Conservation (phyloP, 2,797 vertebrate genomes). For the Hephaestus fuliginosus region DNA sequence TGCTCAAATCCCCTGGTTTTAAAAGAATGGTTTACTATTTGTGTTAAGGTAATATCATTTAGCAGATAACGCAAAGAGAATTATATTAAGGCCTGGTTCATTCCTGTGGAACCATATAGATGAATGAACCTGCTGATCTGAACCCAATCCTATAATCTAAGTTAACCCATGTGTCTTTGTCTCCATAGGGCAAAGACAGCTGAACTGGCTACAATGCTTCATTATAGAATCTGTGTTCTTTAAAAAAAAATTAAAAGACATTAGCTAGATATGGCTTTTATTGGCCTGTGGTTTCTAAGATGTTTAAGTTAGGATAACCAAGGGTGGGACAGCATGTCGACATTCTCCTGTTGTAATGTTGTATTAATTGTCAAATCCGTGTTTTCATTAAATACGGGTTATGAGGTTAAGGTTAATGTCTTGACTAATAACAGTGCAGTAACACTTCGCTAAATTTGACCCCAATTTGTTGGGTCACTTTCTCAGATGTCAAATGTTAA, state of each 20-base stretch:
- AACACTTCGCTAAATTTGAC: too few relatives aligned
- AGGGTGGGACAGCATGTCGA: background rate
- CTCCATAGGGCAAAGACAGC: background rate
- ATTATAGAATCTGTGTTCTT: background rate
- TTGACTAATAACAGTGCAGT: too few relatives aligned
- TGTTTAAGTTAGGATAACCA: background rate
- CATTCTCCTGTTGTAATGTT: background rate
- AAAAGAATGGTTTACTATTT: background rate
- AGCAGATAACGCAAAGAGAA: constrained; percentile 8
- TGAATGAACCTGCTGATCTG: constrained; percentile 13
- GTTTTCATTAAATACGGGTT: too few relatives aligned
- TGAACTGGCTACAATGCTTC: background rate
- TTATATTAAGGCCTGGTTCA: constrained; percentile 11
- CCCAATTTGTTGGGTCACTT: background rate
- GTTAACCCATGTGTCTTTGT: constrained; percentile 8
- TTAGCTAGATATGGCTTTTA: background rate
- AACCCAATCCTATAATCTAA: constrained; percentile 16
- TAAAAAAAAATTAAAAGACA: background rate
- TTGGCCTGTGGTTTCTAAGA: background rate
- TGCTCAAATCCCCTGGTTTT: constrained; percentile 28
- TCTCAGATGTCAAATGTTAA: background rate
- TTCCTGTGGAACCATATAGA: constrained; percentile 3
- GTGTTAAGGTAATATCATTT: background rate
- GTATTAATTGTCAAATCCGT: too few relatives aligned
- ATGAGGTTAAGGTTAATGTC: too few relatives aligned